Conservation (phyloP, 2,888 invertebrate genomes). For the Ichneumoninae sp. region DNA sequence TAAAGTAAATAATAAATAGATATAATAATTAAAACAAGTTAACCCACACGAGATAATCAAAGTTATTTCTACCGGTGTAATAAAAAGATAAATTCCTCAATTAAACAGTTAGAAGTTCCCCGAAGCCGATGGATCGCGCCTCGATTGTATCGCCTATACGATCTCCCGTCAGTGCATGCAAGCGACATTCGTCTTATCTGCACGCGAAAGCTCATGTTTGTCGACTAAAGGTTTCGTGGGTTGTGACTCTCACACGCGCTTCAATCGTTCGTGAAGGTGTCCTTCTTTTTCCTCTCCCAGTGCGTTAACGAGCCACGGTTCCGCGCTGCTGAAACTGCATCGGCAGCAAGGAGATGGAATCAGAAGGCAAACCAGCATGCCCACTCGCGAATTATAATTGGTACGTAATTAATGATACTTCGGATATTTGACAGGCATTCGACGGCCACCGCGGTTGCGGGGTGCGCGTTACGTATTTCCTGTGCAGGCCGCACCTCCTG, state of each 20-base stretch:
- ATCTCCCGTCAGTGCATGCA: conserved; percentile 51
- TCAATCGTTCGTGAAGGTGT: conserved; percentile 40
- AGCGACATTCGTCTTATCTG: conserved; percentile 57
- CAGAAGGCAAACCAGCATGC: conserved; percentile 56
- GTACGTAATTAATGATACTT: conserved; percentile 79
- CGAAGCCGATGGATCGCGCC: conserved; percentile 26
- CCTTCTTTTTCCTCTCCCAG: conserved; percentile 17
- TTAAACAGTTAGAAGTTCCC: conserved; percentile 38
- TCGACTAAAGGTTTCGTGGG: conserved; percentile 49
- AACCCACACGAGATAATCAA: not conserved
- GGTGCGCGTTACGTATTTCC: conserved; percentile 71
- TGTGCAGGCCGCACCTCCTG: conserved; percentile 36
- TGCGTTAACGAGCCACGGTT: conserved; percentile 59
- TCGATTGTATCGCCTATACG: conserved; percentile 29
- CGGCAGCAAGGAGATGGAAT: conserved; percentile 55
- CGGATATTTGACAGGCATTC: conserved; percentile 76
- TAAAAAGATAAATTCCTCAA: conserved; percentile 7
- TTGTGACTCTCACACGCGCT: conserved; percentile 48
- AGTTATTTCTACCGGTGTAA: too few relatives aligned
- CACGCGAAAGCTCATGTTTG: conserved; percentile 62
- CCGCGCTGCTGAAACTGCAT: conserved; percentile 12
- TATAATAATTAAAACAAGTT: not conserved
- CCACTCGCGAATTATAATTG: conserved; percentile 79
- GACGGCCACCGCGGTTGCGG: conserved; percentile 56
- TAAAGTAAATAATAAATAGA: not conserved